Conservation (phyloP, 2,113 vertebrate genomes). For the Brienomyrus longianalis region DNA sequence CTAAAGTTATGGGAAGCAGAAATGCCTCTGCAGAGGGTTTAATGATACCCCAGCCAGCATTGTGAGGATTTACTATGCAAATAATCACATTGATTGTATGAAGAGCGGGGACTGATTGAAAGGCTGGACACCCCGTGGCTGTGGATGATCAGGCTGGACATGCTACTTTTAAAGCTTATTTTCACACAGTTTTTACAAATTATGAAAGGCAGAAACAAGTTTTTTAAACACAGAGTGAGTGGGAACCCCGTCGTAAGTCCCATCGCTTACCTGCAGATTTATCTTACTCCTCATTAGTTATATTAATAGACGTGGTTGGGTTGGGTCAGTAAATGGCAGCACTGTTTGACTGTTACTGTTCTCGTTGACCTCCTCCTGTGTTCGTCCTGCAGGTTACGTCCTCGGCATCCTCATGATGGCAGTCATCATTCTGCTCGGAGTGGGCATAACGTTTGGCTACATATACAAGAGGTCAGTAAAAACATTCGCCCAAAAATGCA, state of each 20-base stretch:
- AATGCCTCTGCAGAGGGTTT: not conserved
- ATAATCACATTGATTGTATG: not conserved
- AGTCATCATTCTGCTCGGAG: conserved; percentile 78
- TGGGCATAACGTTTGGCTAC: conserved; percentile 81
- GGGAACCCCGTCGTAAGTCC: not conserved
- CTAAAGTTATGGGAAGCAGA: not conserved
- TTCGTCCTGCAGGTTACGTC: conserved; percentile 67
- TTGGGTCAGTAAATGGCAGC: not conserved
- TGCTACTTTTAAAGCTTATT: not conserved
- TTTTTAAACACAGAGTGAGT: not conserved
- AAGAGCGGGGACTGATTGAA: not conserved
- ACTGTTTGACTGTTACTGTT: not conserved
- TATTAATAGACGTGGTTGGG: not conserved
- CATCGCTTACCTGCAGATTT: not conserved
- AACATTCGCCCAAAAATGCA: not conserved
- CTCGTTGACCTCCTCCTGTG: not conserved
- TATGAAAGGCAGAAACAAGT: not conserved
- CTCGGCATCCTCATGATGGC: conserved; percentile 81
- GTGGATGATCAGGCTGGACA: not conserved
- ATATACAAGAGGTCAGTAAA: conserved; percentile 83
- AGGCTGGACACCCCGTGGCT: not conserved
- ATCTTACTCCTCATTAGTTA: not conserved
- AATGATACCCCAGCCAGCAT: not conserved
- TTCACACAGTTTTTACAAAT: not conserved
- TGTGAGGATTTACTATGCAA: not conserved